Percentiles rank a stretch among this genome's conserved stretches.
Evolutionary conservation across 2,113 vertebrate genomes (phyloP).

Genomic region (Ceuthmochares aereus): DNA sequence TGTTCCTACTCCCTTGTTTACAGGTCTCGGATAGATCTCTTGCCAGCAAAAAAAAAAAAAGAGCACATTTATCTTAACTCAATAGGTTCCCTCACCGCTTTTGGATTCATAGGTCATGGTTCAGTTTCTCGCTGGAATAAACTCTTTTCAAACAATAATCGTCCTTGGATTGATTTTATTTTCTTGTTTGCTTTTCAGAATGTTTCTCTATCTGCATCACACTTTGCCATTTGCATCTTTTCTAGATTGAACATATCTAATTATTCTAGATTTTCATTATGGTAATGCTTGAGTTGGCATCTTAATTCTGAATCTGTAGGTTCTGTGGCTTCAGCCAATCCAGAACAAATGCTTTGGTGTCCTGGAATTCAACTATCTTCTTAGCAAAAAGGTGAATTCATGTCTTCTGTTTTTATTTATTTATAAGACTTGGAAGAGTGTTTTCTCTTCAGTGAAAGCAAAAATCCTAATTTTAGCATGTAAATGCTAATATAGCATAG

Average conservation of each 20-base stretch:
- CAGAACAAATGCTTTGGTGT: background rate
- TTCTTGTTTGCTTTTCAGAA: slow-evolving; percentile 6
- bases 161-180: slow-evolving; percentile 12
- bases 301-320: background rate
- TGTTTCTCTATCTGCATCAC: background rate
- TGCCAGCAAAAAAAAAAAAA: background rate
- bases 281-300: background rate
- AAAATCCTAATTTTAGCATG: background rate
- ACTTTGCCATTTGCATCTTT: background rate
- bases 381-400: background rate
- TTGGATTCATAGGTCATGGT: background rate
- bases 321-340: background rate
- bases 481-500: background rate
- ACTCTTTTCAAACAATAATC: background rate
- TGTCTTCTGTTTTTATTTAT: background rate
- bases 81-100: background rate
- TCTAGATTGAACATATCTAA: background rate
- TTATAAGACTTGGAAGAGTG: background rate
- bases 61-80: background rate
- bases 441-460: background rate
- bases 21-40: background rate
- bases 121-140: slow-evolving; percentile 8
- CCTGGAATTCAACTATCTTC: background rate
- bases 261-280: background rate
- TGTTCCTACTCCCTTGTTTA: background rate